Evolutionary conservation across 2,113 vertebrate genomes (phyloP), one percentile per base, ranked within the genome.

Genomic region (Brachypteracias leptosomus): DNA sequence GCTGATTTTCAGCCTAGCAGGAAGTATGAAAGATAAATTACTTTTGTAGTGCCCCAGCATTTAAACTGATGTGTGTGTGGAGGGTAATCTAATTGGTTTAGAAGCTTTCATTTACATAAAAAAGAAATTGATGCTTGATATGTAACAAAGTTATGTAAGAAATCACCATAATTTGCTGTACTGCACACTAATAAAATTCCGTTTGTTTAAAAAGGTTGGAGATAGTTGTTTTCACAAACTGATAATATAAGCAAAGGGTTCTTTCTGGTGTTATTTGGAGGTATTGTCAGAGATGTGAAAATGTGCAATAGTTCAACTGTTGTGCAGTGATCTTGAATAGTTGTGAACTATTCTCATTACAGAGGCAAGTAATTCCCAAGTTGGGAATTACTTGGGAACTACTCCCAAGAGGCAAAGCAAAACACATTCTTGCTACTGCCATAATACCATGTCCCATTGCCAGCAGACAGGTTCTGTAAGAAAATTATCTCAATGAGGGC

Each of bases 1-100:
- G 79, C 66, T 92, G 86, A 82, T 76, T 92, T 11, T 2, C 35
- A 91, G 88, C 86, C 80, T 88, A 85, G 85, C 83, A 95, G 80
- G 91, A 89, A 94, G 84, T 7, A 93, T 0, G 3, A 28, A 95
- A 97, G 95, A 97, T 92, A 85, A 96, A 97, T 86, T 33, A 65
- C 70, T 83, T 91, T 55, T 85, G 63, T 79, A 92, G 81, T 46
- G 7, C 84, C 67, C 85, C 24, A 38, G 67, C 77, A 51, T 96
- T 96, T 93, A 71, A 66, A 85, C 35, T 82, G 74, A 90, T 79
- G 77, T 58, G 54, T 47, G 40, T 85, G 46, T 28, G 74, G 62
- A 90, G 74, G 35, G 55, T 92, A 89, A 96, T 89, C 93, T 88
- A 88, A 46, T n/a, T 3, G 0, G 49, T 85, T 93, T 77, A 77